Conservation (phyloP, 2,888 invertebrate species). For the Dorcus parallelipipedus region DNA sequence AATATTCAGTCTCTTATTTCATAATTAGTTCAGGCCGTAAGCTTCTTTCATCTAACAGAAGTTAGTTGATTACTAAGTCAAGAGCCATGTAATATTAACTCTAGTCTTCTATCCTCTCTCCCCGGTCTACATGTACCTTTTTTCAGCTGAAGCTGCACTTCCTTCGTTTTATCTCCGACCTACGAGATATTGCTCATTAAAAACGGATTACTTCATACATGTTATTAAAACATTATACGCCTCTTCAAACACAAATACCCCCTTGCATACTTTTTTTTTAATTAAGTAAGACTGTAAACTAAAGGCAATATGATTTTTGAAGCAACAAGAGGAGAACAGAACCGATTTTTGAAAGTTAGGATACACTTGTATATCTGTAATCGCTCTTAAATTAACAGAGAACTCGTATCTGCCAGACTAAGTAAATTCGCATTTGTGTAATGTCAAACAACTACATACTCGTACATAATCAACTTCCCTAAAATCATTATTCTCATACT, state of each 20-base stretch:
- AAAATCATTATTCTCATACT: no score
- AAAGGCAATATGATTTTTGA: no score
- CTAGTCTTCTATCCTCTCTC: neutral
- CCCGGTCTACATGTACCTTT: neutral
- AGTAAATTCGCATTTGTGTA: no score
- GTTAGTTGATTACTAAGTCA: constrained; percentile 6
- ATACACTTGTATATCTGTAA: no score
- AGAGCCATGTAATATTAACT: constrained; percentile 14
- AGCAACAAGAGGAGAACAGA: no score
- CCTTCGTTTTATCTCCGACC: neutral
- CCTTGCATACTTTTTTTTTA: no score
- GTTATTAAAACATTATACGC: neutral
- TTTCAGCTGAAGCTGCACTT: neutral
- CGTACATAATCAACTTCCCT: no score
- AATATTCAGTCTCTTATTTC: constrained; percentile 2
- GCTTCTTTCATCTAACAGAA: constrained; percentile 3
- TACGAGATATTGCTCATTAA: constrained; percentile 1
- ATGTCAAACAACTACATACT: no score
- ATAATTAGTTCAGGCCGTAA: constrained; percentile 2
- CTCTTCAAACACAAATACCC: neutral
- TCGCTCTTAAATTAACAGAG: no score
- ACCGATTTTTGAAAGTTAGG: no score
- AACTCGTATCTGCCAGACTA: no score
- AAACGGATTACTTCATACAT: neutral
- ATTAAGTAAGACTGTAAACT: no score